These are phyloP conservation scores for Octodonta nipae DNA, from an alignment of 2,888 invertebrate species.

Conservation along the genomic window DNA sequence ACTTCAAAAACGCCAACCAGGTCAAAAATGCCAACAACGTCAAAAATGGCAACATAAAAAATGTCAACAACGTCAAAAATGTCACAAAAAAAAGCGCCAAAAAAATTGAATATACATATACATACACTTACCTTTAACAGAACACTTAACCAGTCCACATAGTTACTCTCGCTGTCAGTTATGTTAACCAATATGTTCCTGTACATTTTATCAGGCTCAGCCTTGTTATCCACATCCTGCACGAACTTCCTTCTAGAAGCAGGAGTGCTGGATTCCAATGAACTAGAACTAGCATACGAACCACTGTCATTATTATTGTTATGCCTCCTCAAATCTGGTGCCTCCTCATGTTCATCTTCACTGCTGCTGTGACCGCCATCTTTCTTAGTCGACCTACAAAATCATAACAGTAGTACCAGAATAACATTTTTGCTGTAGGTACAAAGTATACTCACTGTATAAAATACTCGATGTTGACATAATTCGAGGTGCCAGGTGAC, in stretches of 20 bases:
- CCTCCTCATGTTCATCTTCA: conserved; percentile 35
- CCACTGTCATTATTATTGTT: conserved; percentile 35
- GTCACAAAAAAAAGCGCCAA: no score
- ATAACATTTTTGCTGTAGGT: conserved; percentile 88
- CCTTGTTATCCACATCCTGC: conserved; percentile 32
- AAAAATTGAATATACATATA: no score
- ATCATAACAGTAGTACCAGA: conserved; percentile 44
- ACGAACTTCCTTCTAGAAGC: conserved; percentile 29
- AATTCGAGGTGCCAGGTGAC: conserved; percentile 73
- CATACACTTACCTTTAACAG: conserved; percentile 71
- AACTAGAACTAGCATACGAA: conserved; percentile 37
- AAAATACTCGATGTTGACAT: conserved; percentile 86
- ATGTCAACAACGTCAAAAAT: no score
- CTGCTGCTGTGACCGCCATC: conserved; percentile 27
- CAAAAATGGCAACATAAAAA: no score
- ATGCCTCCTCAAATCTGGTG: conserved; percentile 32
- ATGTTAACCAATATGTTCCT: conserved; percentile 79
- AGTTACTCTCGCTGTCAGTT: conserved; percentile 80
- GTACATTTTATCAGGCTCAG: conserved; percentile 72
- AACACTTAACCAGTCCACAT: conserved; percentile 79
- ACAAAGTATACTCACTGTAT: conserved; percentile 67
- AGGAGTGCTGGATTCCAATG: conserved; percentile 40
- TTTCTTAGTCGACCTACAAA: conserved; percentile 21
- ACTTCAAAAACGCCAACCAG: not conserved
- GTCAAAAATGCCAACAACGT: not conserved